Conservation (phyloP, 2,113 vertebrate species). For the Benthochromis sp. region DNA sequence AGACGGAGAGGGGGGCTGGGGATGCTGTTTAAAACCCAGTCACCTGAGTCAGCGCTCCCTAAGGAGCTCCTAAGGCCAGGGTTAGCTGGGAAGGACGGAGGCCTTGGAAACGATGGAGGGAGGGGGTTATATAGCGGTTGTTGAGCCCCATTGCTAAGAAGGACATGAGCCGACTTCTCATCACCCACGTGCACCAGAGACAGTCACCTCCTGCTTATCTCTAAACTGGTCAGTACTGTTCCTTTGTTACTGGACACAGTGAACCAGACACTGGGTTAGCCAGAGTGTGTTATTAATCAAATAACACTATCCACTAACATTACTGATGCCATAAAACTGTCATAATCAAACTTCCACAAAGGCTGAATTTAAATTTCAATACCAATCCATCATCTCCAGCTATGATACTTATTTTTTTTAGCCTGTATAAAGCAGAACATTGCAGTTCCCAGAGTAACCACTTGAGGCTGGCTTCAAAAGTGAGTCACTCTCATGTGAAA, state of each 20-base stretch:
- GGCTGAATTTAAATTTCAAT: neutral
- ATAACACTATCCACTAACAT: neutral
- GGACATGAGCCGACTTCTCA: conserved; percentile 66
- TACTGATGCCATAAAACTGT: neutral
- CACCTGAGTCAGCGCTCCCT: conserved; percentile 79
- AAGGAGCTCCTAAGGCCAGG: conserved; percentile 42
- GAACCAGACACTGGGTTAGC: conserved; percentile 42
- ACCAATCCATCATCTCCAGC: neutral
- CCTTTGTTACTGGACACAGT: conserved; percentile 27
- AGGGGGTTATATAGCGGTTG: conserved; percentile 23
- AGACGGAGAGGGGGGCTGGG: conserved; percentile 16
- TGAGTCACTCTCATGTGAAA: neutral
- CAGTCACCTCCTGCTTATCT: conserved; percentile 64
- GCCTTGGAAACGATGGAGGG: neutral
- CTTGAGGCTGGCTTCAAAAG: neutral
- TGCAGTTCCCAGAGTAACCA: neutral
- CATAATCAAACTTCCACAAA: neutral
- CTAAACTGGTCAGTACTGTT: conserved; percentile 25
- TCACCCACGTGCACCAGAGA: conserved; percentile 50
- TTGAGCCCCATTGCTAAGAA: conserved; percentile 58
- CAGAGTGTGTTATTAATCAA: conserved; percentile 9
- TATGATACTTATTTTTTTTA: neutral
- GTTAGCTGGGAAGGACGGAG: conserved; percentile 42
- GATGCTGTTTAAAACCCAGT: conserved; percentile 65
- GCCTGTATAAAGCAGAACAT: neutral